These are phyloP conservation scores for Cliona cf. orientalis DNA, from an alignment of 37 sponge, comb jelly and placozoan species.

Conservation along the genomic window DNA sequence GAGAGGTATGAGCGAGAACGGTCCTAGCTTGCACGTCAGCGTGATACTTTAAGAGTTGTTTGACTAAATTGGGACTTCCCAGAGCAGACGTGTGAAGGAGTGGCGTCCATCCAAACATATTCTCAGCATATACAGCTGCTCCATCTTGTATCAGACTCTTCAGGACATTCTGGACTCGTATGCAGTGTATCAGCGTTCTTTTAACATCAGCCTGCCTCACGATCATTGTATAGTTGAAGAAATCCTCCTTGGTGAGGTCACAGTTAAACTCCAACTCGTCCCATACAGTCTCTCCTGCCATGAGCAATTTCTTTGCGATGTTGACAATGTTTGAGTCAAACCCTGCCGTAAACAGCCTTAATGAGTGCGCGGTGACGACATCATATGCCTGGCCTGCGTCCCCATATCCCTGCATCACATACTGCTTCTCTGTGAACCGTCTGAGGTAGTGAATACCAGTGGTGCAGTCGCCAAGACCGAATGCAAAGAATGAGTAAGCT, in stretches of 20 bases:
- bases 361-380: constrained; percentile 76
- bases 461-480: constrained; percentile 77
- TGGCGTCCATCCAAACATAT: constrained; percentile 87
- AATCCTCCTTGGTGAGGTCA: constrained; percentile 10
- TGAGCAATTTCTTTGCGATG: constrained; percentile 66
- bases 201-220: constrained; percentile 36
- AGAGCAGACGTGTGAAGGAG: constrained; percentile 70
- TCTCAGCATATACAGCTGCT: constrained; percentile 74
- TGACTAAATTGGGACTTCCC: constrained; percentile 41
- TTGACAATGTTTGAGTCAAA: constrained; percentile 67
- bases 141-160: constrained; percentile 53
- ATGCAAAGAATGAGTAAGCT: constrained; percentile 65
- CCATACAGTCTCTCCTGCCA: constrained; percentile 46
- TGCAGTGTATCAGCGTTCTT: constrained; percentile 38
- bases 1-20: constrained; percentile 60
- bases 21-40: constrained; percentile 70
- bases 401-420: constrained; percentile 63
- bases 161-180: constrained; percentile 40
- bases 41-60: constrained; percentile 28
- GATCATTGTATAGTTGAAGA: not conserved
- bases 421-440: constrained; percentile 61
- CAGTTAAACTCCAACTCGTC: constrained; percentile 71
- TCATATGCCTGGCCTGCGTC: constrained; percentile 65
- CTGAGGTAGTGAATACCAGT: constrained; percentile 69
- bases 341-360: constrained; percentile 76